phyloP scores from a whole-genome alignment of 2,888 invertebrate species.

The Apodemia zela region DNA sequence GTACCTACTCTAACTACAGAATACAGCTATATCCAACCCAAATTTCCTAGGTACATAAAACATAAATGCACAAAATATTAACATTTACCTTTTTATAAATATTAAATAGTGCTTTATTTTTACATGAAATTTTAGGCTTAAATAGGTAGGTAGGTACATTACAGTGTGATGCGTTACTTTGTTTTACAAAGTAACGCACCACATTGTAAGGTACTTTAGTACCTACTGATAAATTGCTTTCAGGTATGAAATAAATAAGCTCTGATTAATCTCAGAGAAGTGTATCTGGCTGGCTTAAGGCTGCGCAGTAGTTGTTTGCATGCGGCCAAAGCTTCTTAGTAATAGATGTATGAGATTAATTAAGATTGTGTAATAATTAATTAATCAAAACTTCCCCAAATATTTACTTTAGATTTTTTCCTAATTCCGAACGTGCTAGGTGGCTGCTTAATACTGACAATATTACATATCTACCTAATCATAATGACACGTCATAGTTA shows the following conservation, averaged over 20 bases:
- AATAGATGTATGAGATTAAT: neutral
- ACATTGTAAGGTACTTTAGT: too few species aligned
- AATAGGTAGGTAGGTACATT: too few species aligned
- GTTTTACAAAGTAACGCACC: too few species aligned
- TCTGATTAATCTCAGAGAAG: neutral
- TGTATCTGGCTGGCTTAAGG: neutral
- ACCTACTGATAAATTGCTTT: neutral
- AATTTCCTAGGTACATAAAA: neutral
- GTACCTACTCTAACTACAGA: too few species aligned
- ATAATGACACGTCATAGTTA: too few species aligned
- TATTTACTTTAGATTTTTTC: too few species aligned
- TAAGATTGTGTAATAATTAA: too few species aligned
- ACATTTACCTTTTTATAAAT: slow-evolving; percentile 1
- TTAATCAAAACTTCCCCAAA: too few species aligned
- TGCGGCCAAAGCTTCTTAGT: neutral
- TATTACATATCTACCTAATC: too few species aligned
- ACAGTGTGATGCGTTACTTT: neutral
- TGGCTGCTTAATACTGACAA: too few species aligned
- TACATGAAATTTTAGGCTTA: neutral
- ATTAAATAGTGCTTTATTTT: slow-evolving; percentile 5
- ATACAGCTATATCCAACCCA: too few species aligned
- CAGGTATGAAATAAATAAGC: neutral
- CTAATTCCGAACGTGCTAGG: too few species aligned
- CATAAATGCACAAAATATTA: slow-evolving; percentile 1
- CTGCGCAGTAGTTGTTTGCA: neutral